phyloP scores from a whole-genome alignment of 2,797 vertebrate species.

The Rhinella marina region DNA sequence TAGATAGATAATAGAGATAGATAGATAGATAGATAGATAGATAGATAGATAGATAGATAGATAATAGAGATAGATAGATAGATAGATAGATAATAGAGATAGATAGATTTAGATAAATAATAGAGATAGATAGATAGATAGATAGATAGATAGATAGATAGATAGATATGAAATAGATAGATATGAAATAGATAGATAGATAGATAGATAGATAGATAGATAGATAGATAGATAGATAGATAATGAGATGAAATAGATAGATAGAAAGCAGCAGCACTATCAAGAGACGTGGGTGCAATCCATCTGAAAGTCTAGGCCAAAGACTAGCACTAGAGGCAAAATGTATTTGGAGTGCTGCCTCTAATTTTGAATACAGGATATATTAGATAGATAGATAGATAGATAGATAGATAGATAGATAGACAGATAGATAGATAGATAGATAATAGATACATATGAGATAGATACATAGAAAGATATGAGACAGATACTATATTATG shows the following conservation, averaged over 20 bases:
- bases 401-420: not conserved
- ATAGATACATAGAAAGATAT: not conserved
- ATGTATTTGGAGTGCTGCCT: no score
- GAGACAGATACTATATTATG: not conserved
- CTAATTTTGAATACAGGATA: not conserved
- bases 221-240: slow-evolving; percentile 14
- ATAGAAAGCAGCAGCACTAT: not conserved
- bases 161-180: not conserved
- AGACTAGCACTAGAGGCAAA: no score
- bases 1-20: no score
- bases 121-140: no score
- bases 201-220: slow-evolving; percentile 1
- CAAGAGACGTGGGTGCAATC: no score
- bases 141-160: slow-evolving; percentile 5
- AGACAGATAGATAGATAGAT: not conserved
- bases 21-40: no score
- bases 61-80: no score
- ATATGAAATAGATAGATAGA: not conserved
- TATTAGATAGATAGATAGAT: not conserved
- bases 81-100: no score
- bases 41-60: not conserved
- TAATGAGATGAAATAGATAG: not conserved
- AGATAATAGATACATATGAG: not conserved
- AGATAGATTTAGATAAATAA: no score
- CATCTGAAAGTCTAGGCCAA: no score